These are phyloP conservation scores for Lepidocyrtinus sp. DNA, from an alignment of 2,888 invertebrate genomes.

Conservation along the genomic window DNA sequence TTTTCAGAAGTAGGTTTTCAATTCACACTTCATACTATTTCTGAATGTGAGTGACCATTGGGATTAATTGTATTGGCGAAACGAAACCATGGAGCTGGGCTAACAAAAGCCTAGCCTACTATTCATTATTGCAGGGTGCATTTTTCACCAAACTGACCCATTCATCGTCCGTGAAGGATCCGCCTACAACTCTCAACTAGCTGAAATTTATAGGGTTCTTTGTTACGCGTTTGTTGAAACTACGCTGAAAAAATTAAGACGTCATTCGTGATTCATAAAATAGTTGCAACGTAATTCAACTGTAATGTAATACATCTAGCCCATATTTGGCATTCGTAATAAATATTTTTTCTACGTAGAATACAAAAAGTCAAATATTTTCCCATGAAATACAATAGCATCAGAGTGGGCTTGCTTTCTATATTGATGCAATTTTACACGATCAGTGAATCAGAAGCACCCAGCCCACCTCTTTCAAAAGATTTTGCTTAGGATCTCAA, in stretches of 20 bases:
- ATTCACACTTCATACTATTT: neutral
- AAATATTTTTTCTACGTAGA: neutral
- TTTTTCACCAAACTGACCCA: neutral
- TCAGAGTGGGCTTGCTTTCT: constrained; percentile 28
- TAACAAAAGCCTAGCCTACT: neutral
- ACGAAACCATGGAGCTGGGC: no score
- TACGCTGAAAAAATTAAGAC: neutral
- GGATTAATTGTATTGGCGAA: neutral
- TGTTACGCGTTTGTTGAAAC: neutral
- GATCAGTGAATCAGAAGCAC: constrained; percentile 32
- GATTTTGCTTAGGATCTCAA: constrained; percentile 22
- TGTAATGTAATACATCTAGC: neutral
- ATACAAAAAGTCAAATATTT: constrained; percentile 52
- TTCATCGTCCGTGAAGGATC: neutral
- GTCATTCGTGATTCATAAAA: neutral
- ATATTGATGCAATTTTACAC: no score
- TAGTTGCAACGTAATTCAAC: neutral
- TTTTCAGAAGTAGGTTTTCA: neutral
- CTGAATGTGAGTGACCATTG: neutral
- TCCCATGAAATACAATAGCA: constrained; percentile 44
- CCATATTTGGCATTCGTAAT: neutral
- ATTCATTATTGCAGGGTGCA: neutral
- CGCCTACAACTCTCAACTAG: neutral
- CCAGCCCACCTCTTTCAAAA: constrained; percentile 28
- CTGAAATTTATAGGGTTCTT: neutral